A percentile compares a stretch with the other conserved stretches of the same genome.
These are phyloP conservation scores for Trissoscelio sp. DNA, from an alignment of 2,888 invertebrate genomes.

Conservation along the genomic window DNA sequence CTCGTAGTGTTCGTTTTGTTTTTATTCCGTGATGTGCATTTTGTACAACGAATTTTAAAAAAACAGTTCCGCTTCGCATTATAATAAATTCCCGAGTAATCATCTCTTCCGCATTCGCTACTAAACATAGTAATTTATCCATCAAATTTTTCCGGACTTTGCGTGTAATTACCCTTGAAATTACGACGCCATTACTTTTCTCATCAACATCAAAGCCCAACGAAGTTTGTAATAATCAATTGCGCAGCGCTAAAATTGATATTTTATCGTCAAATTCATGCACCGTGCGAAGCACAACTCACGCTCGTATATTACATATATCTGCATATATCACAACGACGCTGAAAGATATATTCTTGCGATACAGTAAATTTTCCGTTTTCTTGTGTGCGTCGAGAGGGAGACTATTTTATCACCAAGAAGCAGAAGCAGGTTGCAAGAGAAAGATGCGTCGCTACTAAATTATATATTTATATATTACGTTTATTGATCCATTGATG, in stretches of 20 bases:
- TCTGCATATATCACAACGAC: constrained; percentile 36
- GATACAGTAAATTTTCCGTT: constrained; percentile 45
- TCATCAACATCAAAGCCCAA: constrained; percentile 39
- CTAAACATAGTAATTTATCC: constrained; percentile 29
- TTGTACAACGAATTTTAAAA: constrained; percentile 6
- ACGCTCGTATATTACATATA: constrained; percentile 41
- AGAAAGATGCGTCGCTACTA: constrained; percentile 1
- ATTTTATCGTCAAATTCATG: constrained; percentile 47
- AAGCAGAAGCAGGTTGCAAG: constrained; percentile 31
- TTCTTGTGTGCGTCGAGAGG: constrained; percentile 32
- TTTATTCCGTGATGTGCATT: not conserved
- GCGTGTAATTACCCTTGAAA: constrained; percentile 37
- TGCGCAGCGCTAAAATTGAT: constrained; percentile 25
- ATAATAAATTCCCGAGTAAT: constrained; percentile 13
- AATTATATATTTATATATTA: constrained; percentile 17
- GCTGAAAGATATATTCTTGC: constrained; percentile 44
- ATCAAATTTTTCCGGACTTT: constrained; percentile 17
- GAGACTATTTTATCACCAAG: constrained; percentile 43
- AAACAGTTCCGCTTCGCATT: constrained; percentile 7
- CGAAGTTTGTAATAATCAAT: constrained; percentile 46
- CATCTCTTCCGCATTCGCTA: not conserved
- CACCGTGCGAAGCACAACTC: constrained; percentile 12
- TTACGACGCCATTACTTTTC: constrained; percentile 41
- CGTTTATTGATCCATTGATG: no score
- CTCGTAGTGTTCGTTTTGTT: not conserved